These are phyloP conservation scores for Pararge aegeria DNA, from an alignment of 1,140 invertebrate genomes.

Conservation along the genomic window DNA sequence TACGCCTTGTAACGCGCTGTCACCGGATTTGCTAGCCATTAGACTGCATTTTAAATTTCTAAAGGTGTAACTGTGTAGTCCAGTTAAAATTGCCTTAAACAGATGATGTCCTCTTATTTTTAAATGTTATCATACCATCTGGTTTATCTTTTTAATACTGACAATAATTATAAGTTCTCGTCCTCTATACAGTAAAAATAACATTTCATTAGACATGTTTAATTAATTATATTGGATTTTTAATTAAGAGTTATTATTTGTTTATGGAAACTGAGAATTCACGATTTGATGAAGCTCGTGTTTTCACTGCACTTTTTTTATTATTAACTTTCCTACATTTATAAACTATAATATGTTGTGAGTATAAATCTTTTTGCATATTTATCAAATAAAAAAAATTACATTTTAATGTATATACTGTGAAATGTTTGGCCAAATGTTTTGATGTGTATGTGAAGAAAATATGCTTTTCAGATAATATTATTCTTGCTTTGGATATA, in stretches of 20 bases:
- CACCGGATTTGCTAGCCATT: too few relatives aligned
- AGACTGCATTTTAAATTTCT: too few relatives aligned
- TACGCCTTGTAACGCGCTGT: too few relatives aligned
- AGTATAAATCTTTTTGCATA: conserved; percentile 6
- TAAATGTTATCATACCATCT: too few relatives aligned
- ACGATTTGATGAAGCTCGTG: not conserved
- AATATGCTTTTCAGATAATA: conserved; percentile 37
- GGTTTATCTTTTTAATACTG: too few relatives aligned
- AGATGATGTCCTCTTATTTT: too few relatives aligned
- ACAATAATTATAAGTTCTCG: conserved; percentile 9
- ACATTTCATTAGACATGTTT: not conserved
- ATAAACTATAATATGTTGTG: not conserved
- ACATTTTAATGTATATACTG: conserved; percentile 27
- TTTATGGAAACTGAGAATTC: not conserved
- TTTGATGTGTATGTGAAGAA: conserved; percentile 31
- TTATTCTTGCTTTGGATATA: conserved; percentile 33
- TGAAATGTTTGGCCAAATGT: conserved; percentile 29
- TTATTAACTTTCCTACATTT: conserved; percentile 6
- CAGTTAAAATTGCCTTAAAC: too few relatives aligned
- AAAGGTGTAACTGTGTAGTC: too few relatives aligned
- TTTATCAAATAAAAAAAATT: conserved; percentile 5
- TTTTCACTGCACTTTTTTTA: conserved; percentile 9
- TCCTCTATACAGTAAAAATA: not conserved
- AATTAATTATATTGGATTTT: not conserved
- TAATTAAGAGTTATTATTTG: not conserved